A percentile compares a stretch with the other conserved stretches of the same genome.
phyloP scores from a whole-genome alignment of 2,113 vertebrate genomes.

The Ceuthmochares aereus region DNA sequence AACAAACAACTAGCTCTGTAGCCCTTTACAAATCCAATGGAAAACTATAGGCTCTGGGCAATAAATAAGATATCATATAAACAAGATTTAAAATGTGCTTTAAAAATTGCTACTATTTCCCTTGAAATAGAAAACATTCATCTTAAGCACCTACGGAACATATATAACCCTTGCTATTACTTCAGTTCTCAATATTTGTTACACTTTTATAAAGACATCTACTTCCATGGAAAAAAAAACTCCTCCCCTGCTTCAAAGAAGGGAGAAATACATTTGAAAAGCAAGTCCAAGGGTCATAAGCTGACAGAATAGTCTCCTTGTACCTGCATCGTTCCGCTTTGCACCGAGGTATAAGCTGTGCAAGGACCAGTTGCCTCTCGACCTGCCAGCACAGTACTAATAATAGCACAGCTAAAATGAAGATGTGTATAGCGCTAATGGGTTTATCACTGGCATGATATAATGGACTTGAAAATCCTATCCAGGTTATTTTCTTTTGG shows the following conservation, averaged over 20 bases:
- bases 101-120: background rate
- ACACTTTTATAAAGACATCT: background rate
- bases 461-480: background rate
- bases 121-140: background rate
- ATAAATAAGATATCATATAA: background rate
- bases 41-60: background rate
- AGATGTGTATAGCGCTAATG: background rate
- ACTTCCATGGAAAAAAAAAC: background rate
- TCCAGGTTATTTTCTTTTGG: accelerated
- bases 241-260: background rate
- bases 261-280: background rate
- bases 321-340: background rate
- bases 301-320: background rate
- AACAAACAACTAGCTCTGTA: background rate
- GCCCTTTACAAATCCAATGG: background rate
- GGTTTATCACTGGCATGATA: no score
- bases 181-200: background rate
- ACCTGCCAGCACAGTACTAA: no score
- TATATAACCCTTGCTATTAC: background rate
- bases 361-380: background rate
- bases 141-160: background rate
- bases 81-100: background rate
- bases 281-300: background rate
- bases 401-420: background rate
- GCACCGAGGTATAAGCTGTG: background rate